phyloP scores from a whole-genome alignment of 2,888 invertebrate genomes.

The Rhamnusium bicolor region DNA sequence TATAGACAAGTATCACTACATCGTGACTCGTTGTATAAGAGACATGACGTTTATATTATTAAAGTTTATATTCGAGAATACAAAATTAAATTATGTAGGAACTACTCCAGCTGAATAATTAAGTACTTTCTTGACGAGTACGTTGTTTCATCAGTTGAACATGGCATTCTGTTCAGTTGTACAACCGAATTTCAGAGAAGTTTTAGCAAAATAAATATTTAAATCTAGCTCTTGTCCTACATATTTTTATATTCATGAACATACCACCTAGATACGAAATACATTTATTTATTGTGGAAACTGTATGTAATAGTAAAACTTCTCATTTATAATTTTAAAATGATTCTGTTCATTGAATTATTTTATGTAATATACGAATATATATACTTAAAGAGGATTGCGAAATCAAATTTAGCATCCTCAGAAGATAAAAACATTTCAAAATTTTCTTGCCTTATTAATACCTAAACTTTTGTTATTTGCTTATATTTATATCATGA shows the following conservation, averaged over 20 bases:
- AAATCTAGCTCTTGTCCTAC: not conserved
- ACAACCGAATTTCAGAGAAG: conserved; percentile 16
- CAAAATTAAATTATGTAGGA: conserved; percentile 23
- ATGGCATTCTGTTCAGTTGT: conserved; percentile 12
- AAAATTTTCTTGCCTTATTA: too few species aligned
- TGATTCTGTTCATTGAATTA: too few species aligned
- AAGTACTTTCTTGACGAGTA: conserved; percentile 11
- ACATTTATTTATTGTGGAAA: too few species aligned
- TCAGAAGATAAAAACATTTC: too few species aligned
- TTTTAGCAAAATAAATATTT: not conserved
- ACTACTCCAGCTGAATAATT: conserved; percentile 27
- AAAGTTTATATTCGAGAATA: conserved; percentile 29
- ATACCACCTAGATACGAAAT: too few species aligned
- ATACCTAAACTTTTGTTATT: too few species aligned
- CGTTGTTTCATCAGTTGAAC: conserved; percentile 17
- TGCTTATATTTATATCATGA: too few species aligned
- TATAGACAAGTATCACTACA: not conserved
- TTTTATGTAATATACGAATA: too few species aligned
- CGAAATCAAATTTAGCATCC: too few species aligned
- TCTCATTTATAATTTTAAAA: too few species aligned
- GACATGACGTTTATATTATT: conserved; percentile 29
- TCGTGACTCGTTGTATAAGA: conserved; percentile 14
- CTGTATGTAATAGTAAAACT: too few species aligned
- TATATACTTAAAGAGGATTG: too few species aligned
- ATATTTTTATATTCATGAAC: not conserved